These are phyloP conservation scores for Eupelmus urozonus DNA, from an alignment of 2,888 invertebrate genomes.

Conservation along the genomic window DNA sequence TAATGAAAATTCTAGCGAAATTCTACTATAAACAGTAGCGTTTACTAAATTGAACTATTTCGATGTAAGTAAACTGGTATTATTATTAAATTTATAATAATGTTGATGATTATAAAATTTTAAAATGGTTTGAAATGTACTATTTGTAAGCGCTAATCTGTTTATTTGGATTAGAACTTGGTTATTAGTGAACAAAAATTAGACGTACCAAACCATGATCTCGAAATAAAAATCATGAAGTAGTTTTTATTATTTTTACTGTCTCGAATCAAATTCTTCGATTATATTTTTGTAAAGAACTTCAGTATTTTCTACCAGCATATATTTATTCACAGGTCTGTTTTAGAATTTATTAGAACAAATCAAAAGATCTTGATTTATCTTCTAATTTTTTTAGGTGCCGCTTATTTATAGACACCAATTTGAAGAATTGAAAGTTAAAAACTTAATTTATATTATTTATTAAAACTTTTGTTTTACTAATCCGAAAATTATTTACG, in stretches of 20 bases:
- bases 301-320: neutral
- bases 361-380: slow-evolving; percentile 4
- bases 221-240: neutral
- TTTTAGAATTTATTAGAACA: neutral
- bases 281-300: neutral
- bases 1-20: slow-evolving; percentile 11
- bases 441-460: slow-evolving; percentile 4
- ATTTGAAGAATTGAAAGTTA: too few relatives aligned
- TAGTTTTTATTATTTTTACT: neutral
- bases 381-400: slow-evolving; percentile 12
- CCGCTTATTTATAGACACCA: neutral
- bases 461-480: neutral
- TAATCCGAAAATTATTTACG: neutral
- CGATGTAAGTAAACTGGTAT: too few relatives aligned
- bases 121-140: neutral
- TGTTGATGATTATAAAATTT: slow-evolving; percentile 19
- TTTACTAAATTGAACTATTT: too few relatives aligned
- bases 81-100: neutral
- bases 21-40: neutral
- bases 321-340: neutral
- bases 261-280: neutral
- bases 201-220: neutral
- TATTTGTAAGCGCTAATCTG: slow-evolving; percentile 30
- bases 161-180: neutral
- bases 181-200: slow-evolving; percentile 7